A percentile compares a stretch with the other conserved stretches of the same genome.
Evolutionary conservation across 2,888 invertebrate species (phyloP).

Genomic region (Hoplodrina ambigua): DNA sequence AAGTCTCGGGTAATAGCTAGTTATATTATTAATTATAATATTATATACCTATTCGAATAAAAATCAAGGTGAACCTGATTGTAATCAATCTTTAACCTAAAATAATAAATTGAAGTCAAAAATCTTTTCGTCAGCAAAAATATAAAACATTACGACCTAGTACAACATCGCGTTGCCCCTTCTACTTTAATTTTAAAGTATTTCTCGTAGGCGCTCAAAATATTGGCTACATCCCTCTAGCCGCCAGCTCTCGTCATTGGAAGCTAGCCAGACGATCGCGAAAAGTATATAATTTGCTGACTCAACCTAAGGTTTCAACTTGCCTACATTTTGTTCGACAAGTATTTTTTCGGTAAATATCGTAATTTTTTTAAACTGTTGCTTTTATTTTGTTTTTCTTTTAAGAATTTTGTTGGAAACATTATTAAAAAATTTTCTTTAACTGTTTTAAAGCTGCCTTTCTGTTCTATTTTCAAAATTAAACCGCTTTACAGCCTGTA

Average conservation of each 20-base stretch:
- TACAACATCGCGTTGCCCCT: slow-evolving; percentile 30
- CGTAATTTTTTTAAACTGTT: slow-evolving; percentile 49
- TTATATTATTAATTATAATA: not conserved
- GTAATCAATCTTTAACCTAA: not conserved
- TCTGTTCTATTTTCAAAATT: too few species aligned
- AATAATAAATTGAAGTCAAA: slow-evolving; percentile 3
- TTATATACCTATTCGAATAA: not conserved
- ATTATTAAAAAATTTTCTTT: too few species aligned
- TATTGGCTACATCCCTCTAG: slow-evolving; percentile 56
- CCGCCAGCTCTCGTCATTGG: slow-evolving; percentile 62
- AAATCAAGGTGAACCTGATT: slow-evolving; percentile 17
- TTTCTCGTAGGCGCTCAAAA: slow-evolving; percentile 55
- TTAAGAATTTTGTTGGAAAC: not conserved
- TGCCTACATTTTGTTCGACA: slow-evolving; percentile 48
- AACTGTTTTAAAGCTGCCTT: too few species aligned
- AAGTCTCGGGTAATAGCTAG: too few species aligned
- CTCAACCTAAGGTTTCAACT: slow-evolving; percentile 49
- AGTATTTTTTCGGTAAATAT: slow-evolving; percentile 52
- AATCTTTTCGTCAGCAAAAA: slow-evolving; percentile 26
- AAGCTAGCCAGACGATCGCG: slow-evolving; percentile 61
- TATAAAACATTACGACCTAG: not conserved
- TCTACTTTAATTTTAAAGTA: slow-evolving; percentile 51
- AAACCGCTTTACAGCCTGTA: too few species aligned
- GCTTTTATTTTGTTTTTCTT: slow-evolving; percentile 25
- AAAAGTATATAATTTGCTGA: slow-evolving; percentile 66